A percentile compares a stretch with the other conserved stretches of the same genome.
Evolutionary conservation across 2,113 vertebrate genomes (phyloP).

Genomic region (Misgurnus anguillicaudatus): DNA sequence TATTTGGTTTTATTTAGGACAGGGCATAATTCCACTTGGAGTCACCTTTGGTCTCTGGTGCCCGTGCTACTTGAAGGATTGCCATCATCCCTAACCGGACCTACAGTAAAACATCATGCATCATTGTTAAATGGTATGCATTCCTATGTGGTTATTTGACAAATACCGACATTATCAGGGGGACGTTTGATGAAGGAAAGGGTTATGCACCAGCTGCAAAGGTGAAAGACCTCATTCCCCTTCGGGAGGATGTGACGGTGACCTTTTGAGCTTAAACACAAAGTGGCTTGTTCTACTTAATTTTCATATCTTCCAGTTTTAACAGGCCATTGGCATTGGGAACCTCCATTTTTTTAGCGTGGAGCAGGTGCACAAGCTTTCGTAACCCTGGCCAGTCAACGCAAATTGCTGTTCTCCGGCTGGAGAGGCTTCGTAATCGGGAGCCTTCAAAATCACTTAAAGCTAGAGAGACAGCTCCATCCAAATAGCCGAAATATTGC

Average conservation of each 20-base stretch:
- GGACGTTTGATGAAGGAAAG: not conserved
- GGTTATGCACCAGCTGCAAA: not conserved
- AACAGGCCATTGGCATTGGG: slow-evolving; percentile 32
- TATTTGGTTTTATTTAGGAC: slow-evolving; percentile 66
- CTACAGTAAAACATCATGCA: not conserved
- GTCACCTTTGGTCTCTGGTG: slow-evolving; percentile 53
- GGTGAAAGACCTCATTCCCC: not conserved
- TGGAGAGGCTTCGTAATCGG: slow-evolving; percentile 46
- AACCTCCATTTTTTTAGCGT: slow-evolving; percentile 14
- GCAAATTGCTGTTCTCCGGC: slow-evolving; percentile 37
- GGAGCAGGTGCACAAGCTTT: slow-evolving; percentile 63
- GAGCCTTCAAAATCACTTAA: slow-evolving; percentile 58
- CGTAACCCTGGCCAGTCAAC: slow-evolving; percentile 52
- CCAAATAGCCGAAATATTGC: slow-evolving; percentile 40
- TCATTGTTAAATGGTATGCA: not conserved
- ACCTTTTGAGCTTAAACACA: not conserved
- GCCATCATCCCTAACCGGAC: not conserved
- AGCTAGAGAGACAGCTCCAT: slow-evolving; percentile 52
- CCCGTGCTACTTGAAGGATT: slow-evolving; percentile 56
- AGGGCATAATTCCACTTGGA: slow-evolving; percentile 69
- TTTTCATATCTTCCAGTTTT: slow-evolving; percentile 5
- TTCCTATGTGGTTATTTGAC: not conserved
- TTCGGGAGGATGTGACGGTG: not conserved
- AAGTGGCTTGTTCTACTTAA: slow-evolving; percentile 37
- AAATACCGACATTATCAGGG: slow-evolving; percentile 7